Base-by-base conservation (phyloP, 2,113 vertebrate species). In the Ictalurus furcatus region DNA sequence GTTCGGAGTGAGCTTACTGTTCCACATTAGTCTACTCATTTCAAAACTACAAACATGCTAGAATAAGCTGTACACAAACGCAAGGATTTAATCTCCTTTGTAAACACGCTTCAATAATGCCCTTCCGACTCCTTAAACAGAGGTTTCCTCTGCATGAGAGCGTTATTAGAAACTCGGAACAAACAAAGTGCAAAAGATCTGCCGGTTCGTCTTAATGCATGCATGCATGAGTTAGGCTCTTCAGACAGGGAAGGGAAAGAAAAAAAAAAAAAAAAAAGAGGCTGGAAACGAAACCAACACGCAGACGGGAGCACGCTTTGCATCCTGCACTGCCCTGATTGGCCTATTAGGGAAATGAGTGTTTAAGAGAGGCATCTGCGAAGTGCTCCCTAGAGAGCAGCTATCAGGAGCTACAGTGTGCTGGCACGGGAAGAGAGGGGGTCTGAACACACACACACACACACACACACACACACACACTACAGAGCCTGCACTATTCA, bases 361-460 rank as follows among this genome's bases (percentile, higher is more conserved):
- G 58, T 82, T 90, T 88, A 81, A 89, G 85, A 89, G 78, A 86
- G 78, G 90, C 85, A 89, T 74, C 88, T 89, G 85, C 71, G 74
- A 87, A 80, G 85, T 25, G 58, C 65, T 89, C 87, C 88, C 87
- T 52, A 74, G 85, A 87, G 90, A 34, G 44, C 78, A 58, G 85
- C 71, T 84, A 87, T 85, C 85, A 87, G 88, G 80, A 71, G 81
- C 37, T 73, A 71, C 88, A 84, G 85, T 87, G 86, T 89, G 71
- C 73, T 63, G 82, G 52, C 44, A 83, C 61, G 54, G 37, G 82
- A 78, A 85, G 61, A 84, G 87, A 88, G 82, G 16, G 14, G 30
- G 28, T 81, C 14, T 54, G 52, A 81, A 58, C 79, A 79, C 44
- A 44, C 44, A 48, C 44, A 48, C 21, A 48, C 40, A 44, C 40